These are phyloP conservation scores for Stegastes partitus DNA, from an alignment of 2,113 vertebrate species.

Conservation along the genomic window DNA sequence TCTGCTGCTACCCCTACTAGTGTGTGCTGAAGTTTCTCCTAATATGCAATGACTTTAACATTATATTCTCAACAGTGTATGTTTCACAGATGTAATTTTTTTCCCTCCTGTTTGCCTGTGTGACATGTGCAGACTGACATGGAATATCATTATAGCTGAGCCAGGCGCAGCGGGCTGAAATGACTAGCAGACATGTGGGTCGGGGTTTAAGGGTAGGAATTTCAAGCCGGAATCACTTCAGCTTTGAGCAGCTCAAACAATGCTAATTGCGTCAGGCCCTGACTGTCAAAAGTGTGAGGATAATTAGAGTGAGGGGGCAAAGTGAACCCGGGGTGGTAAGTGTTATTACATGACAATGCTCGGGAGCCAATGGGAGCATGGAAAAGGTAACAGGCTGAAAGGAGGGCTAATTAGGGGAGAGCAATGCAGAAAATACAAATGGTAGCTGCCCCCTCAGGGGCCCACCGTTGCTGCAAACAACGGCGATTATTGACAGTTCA, in stretches of 20 bases:
- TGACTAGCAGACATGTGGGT: constrained; percentile 70
- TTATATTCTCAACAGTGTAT: constrained; percentile 48
- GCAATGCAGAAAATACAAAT: constrained; percentile 78
- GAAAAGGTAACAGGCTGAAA: constrained; percentile 82
- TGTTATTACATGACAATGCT: constrained; percentile 79
- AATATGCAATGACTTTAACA: constrained; percentile 53
- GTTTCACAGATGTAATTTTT: constrained; percentile 55
- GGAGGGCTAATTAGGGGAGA: constrained; percentile 83
- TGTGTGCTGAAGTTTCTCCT: constrained; percentile 42
- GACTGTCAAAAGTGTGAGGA: constrained; percentile 79
- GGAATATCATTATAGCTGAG: constrained; percentile 69
- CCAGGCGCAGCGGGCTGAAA: constrained; percentile 61
- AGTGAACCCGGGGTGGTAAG: constrained; percentile 78
- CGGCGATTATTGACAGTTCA: constrained; percentile 83
- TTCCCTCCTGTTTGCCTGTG: constrained; percentile 35
- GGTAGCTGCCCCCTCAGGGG: constrained; percentile 70
- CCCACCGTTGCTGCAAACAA: constrained; percentile 74
- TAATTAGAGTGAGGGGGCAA: constrained; percentile 83
- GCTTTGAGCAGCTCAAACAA: constrained; percentile 76
- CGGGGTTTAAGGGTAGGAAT: constrained; percentile 68
- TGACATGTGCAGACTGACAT: constrained; percentile 68
- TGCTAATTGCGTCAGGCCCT: constrained; percentile 79
- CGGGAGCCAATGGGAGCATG: constrained; percentile 72
- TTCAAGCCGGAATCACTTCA: constrained; percentile 74
- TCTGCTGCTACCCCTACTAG: constrained; percentile 31